Conservation (phyloP, 2,888 invertebrate genomes). For the Gastracanthus pulcherrimus region DNA sequence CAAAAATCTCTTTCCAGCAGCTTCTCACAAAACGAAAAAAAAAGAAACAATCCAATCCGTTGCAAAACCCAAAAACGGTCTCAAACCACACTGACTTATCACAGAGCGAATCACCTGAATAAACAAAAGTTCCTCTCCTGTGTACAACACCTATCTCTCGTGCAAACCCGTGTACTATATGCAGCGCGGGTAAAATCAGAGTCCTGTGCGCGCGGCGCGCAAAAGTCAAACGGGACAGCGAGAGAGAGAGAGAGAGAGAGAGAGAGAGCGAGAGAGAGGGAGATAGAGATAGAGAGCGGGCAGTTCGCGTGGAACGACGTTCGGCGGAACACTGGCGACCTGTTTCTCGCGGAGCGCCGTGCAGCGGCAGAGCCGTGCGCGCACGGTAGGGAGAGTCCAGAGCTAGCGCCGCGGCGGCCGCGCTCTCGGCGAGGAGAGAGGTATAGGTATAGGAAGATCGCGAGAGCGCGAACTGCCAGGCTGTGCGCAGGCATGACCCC, state of each 20-base stretch:
- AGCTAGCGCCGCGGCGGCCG: no score
- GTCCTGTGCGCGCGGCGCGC: neutral
- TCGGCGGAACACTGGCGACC: slow-evolving; percentile 46
- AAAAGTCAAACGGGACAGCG: neutral
- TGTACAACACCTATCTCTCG: no score
- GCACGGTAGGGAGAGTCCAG: neutral
- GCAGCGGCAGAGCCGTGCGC: neutral
- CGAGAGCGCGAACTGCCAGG: neutral
- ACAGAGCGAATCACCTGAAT: no score
- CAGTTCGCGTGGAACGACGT: slow-evolving; percentile 45
- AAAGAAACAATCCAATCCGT: neutral
- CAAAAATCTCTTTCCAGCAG: neutral
- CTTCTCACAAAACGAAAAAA: neutral
- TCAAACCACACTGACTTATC: no score
- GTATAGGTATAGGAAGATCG: neutral
- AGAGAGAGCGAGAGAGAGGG: neutral
- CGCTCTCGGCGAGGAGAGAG: no score
- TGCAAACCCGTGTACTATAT: neutral
- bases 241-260: neutral
- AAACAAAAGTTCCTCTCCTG: no score
- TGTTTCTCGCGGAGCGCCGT: slow-evolving; percentile 31
- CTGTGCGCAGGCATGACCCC: slow-evolving; percentile 19
- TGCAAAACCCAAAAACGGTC: no score
- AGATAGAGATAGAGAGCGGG: neutral
- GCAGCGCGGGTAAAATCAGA: neutral